Conservation (phyloP, 2,888 invertebrate species). For the Orthosia cruda region DNA sequence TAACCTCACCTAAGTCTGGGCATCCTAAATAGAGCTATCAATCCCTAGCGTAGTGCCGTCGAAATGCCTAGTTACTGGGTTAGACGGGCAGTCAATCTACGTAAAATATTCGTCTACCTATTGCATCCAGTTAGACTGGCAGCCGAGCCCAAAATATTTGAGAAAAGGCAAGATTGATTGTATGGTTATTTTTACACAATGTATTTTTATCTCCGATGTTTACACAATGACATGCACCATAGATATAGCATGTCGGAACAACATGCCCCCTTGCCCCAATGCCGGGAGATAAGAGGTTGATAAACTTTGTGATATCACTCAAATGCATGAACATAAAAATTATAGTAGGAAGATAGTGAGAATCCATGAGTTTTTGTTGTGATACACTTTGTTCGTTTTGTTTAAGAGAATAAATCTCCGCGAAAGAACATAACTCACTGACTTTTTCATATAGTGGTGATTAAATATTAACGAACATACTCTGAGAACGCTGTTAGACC, state of each 20-base stretch:
- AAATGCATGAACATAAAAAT: neutral
- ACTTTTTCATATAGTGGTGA: neutral
- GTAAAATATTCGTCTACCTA: too few relatives aligned
- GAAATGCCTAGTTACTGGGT: too few relatives aligned
- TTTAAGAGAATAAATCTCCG: neutral
- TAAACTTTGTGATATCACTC: slow-evolving; percentile 39
- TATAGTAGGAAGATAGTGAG: slow-evolving; percentile 4
- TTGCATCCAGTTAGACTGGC: too few relatives aligned
- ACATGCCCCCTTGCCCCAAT: slow-evolving; percentile 35
- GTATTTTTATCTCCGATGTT: slow-evolving; percentile 9
- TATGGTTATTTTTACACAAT: too few relatives aligned
- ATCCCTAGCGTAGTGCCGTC: too few relatives aligned
- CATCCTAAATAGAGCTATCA: too few relatives aligned
- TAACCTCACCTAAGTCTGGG: too few relatives aligned
- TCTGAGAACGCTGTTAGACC: too few relatives aligned
- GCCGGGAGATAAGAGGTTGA: slow-evolving; percentile 56
- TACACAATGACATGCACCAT: slow-evolving; percentile 21
- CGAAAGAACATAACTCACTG: neutral
- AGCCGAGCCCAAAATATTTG: too few relatives aligned
- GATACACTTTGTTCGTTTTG: neutral
- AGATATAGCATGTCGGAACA: slow-evolving; percentile 20
- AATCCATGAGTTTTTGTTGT: slow-evolving; percentile 6
- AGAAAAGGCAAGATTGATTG: too few relatives aligned
- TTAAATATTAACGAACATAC: too few relatives aligned
- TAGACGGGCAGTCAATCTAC: too few relatives aligned